These are phyloP conservation scores for Apotomis betuletana DNA, from an alignment of 2,888 invertebrate species.

Conservation along the genomic window DNA sequence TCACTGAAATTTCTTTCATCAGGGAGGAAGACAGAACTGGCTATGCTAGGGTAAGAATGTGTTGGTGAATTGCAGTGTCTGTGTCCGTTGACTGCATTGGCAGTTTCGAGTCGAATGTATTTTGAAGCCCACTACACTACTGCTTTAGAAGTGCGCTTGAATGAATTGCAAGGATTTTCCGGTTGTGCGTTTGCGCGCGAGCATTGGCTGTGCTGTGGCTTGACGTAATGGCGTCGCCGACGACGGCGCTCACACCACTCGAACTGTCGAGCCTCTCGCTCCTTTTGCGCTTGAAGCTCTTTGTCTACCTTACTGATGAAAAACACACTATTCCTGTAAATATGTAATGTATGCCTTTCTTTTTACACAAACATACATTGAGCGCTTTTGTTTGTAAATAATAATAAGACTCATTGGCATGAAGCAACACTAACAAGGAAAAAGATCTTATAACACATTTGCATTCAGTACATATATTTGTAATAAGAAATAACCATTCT, in stretches of 20 bases:
- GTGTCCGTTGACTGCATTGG: conserved; percentile 66
- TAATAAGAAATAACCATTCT: conserved; percentile 36
- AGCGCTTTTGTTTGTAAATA: conserved; percentile 76
- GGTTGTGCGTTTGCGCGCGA: conserved; percentile 51
- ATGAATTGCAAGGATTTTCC: conserved; percentile 50
- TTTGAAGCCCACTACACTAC: conserved; percentile 49
- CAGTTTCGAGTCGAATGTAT: conserved; percentile 49
- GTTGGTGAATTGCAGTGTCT: conserved; percentile 77
- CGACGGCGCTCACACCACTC: conserved; percentile 44
- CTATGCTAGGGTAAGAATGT: conserved; percentile 83
- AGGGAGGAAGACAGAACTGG: conserved; percentile 84
- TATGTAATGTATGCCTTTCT: conserved; percentile 56
- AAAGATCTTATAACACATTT: conserved; percentile 61
- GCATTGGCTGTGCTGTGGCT: conserved; percentile 68
- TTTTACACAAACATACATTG: conserved; percentile 50
- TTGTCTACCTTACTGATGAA: conserved; percentile 83
- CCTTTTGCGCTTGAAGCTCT: conserved; percentile 66
- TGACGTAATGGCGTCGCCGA: conserved; percentile 41
- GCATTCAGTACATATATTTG: conserved; percentile 77
- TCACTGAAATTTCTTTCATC: conserved; percentile 79
- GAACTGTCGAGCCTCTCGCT: conserved; percentile 52
- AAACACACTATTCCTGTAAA: conserved; percentile 64
- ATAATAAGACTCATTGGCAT: conserved; percentile 68
- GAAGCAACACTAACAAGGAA: conserved; percentile 75
- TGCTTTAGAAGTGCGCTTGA: conserved; percentile 59